Evolutionary conservation across 2,797 vertebrate species (phyloP).

Genomic region (Pithecia hirsuta): DNA sequence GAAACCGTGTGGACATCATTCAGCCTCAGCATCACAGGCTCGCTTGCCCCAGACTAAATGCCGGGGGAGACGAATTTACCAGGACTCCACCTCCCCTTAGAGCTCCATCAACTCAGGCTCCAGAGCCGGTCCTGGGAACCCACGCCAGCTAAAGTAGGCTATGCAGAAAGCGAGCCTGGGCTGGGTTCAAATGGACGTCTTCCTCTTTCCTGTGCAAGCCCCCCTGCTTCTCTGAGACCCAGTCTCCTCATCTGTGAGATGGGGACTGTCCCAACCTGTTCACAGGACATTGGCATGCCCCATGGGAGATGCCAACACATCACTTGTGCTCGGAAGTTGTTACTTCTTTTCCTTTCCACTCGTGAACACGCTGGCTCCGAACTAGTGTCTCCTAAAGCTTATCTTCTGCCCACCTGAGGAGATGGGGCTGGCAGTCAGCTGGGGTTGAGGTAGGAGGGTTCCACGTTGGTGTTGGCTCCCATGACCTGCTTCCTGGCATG

Average conservation of each 20-base stretch:
- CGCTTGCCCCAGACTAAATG: neutral
- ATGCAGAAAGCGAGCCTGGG: neutral
- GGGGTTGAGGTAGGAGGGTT: neutral
- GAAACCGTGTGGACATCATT: accelerated
- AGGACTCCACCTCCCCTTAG: neutral
- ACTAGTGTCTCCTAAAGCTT: neutral
- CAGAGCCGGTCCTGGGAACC: too few species aligned
- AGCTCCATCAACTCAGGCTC: neutral
- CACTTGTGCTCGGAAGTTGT: neutral
- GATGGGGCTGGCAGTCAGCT: neutral
- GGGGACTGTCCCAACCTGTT: accelerated
- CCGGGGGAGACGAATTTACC: neutral
- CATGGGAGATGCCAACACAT: neutral
- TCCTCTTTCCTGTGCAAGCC: neutral
- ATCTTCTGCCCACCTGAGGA: neutral
- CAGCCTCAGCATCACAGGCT: neutral
- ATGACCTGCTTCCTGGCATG: neutral
- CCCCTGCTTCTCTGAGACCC: neutral
- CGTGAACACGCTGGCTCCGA: accelerated
- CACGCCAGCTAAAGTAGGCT: accelerated
- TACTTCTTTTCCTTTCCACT: neutral
- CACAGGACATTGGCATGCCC: neutral
- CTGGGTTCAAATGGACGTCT: accelerated
- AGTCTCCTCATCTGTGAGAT: accelerated
- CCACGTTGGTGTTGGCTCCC: accelerated